These are phyloP conservation scores for Mesoclemmys tuberculata DNA, from an alignment of 2,113 vertebrate species.

Conservation along the genomic window DNA sequence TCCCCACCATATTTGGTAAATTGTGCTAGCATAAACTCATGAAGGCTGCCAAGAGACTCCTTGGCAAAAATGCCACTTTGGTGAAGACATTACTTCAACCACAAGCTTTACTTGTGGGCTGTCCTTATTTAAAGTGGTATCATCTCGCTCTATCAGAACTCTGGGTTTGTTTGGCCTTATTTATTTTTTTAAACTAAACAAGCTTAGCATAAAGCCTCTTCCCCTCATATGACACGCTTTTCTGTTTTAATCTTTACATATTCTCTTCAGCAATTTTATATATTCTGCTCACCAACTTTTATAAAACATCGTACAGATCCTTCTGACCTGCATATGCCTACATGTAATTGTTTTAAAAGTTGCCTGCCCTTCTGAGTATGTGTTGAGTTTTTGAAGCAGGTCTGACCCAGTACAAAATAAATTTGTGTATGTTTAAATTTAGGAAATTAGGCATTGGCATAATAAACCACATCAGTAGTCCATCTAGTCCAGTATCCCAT, in stretches of 20 bases:
- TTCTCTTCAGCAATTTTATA: conserved; percentile 47
- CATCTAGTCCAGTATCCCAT: not conserved
- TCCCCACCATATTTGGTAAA: conserved; percentile 84
- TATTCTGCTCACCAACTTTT: conserved; percentile 20
- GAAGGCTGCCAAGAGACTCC: conserved; percentile 79
- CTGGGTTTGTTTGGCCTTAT: not conserved
- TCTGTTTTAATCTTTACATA: conserved; percentile 57
- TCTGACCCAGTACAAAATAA: not conserved
- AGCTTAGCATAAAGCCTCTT: conserved; percentile 16
- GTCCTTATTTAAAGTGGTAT: conserved; percentile 52
- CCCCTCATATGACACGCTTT: conserved; percentile 20
- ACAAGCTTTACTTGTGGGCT: conserved; percentile 64
- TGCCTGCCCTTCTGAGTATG: not conserved
- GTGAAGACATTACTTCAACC: conserved; percentile 73
- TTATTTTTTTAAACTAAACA: conserved; percentile 43
- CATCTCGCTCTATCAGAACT: conserved; percentile 31
- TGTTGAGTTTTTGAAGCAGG: not conserved
- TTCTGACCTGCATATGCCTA: not conserved
- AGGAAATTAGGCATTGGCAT: not conserved
- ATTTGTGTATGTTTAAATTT: conserved; percentile 25
- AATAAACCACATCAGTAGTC: not conserved
- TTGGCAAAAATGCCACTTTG: conserved; percentile 83
- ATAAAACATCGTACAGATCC: conserved; percentile 44
- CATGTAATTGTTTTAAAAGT: not conserved
- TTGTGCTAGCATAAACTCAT: conserved; percentile 62